These are phyloP conservation scores for Ardeotis arabs DNA, from an alignment of 2,113 vertebrate species.

Conservation along the genomic window DNA sequence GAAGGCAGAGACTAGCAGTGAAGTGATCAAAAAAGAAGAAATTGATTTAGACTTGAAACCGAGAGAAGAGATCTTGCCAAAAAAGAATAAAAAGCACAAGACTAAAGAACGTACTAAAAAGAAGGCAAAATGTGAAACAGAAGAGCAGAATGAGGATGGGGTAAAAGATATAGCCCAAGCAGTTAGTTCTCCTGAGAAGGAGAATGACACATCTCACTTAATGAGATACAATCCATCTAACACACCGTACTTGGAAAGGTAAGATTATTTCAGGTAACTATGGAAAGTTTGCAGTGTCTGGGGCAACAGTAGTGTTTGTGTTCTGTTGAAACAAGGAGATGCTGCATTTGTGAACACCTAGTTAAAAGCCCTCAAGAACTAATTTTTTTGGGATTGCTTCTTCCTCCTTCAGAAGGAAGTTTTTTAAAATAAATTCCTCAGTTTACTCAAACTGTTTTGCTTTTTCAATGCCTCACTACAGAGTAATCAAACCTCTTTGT, in stretches of 20 bases:
- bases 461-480: background rate
- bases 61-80: background rate
- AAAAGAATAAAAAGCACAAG: constrained; percentile 32
- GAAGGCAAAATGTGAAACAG: background rate
- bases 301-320: background rate
- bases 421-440: background rate
- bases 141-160: background rate
- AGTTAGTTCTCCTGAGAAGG: constrained; percentile 54
- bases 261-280: constrained; percentile 25
- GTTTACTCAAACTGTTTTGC: background rate
- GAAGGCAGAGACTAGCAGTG: background rate
- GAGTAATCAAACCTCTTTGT: background rate
- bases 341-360: background rate
- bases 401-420: background rate
- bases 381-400: background rate
- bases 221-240: constrained; percentile 82
- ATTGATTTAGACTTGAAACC: background rate
- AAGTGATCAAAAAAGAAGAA: constrained; percentile 10
- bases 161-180: background rate
- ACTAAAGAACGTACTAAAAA: constrained; percentile 31
- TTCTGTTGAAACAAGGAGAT: background rate
- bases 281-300: background rate
- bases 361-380: background rate
- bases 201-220: constrained; percentile 66
- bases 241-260: constrained; percentile 86